phyloP scores from a whole-genome alignment of 2,888 invertebrate genomes.

The Dysmachus trigonus region DNA sequence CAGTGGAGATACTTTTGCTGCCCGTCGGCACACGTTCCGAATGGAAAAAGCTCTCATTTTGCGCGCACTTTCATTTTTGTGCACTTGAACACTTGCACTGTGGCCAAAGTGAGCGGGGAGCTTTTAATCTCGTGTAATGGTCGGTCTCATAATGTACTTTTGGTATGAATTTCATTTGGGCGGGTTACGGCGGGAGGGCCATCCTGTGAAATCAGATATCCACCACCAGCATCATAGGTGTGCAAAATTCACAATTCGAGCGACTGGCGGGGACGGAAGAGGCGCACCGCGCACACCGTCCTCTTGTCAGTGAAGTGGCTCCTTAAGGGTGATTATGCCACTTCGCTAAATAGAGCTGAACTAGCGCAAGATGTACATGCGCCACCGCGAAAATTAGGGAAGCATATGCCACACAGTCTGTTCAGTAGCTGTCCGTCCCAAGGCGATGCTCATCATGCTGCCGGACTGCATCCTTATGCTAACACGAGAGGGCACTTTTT shows the following conservation, averaged over 20 bases:
- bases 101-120: constrained; percentile 39
- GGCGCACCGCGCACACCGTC: no score
- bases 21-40: not conserved
- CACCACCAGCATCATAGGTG: not conserved
- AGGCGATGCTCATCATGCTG: not conserved
- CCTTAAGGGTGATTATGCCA: constrained; percentile 9
- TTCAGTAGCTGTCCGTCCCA: not conserved
- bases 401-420: not conserved
- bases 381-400: not conserved
- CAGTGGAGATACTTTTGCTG: not conserved
- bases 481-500: not conserved
- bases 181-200: not conserved
- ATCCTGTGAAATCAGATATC: not conserved
- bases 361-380: not conserved
- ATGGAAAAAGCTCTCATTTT: constrained; percentile 45
- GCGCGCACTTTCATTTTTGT: constrained; percentile 48
- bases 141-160: constrained; percentile 40
- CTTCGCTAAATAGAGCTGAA: not conserved
- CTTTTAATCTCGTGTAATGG: constrained; percentile 40
- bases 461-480: not conserved
- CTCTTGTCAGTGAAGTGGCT: constrained; percentile 1
- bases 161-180: constrained; percentile 24
- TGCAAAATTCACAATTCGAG: not conserved
- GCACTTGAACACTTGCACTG: constrained; percentile 47
- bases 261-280: not conserved